Conservation (phyloP, 2,888 invertebrate genomes). For the Drosophila basisetae region DNA sequence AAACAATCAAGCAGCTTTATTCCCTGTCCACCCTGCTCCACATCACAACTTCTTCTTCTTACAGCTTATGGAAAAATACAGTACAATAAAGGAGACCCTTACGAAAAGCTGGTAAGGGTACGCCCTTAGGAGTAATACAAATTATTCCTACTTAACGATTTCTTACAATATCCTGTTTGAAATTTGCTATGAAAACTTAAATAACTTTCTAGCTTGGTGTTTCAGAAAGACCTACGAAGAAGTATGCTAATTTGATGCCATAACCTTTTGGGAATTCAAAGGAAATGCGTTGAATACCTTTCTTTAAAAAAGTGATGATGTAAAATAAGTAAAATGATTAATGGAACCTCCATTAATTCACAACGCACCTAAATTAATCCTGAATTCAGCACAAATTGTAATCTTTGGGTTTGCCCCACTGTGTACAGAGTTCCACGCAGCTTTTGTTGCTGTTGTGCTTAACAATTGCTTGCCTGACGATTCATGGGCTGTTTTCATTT, state of each 20-base stretch:
- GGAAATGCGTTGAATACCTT: not conserved
- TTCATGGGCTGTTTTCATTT: constrained; percentile 68
- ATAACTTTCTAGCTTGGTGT: not conserved
- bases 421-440: constrained; percentile 20
- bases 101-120: not conserved
- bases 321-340: not conserved
- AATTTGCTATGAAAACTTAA: not conserved
- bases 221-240: not conserved
- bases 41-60: not conserved
- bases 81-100: too few relatives aligned
- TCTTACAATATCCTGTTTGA: not conserved
- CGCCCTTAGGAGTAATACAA: not conserved
- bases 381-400: not conserved
- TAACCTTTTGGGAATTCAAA: not conserved
- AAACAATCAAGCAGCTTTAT: not conserved
- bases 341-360: not conserved
- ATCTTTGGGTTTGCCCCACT: constrained; percentile 19
- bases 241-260: not conserved
- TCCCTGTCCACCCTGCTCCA: not conserved
- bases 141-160: not conserved
- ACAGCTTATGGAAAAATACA: not conserved
- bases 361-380: not conserved
- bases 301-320: not conserved
- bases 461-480: constrained; percentile 33
- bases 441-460: constrained; percentile 16